Evolutionary conservation across 2,888 invertebrate genomes (phyloP).

Genomic region (Callyntrura guangdongensis): DNA sequence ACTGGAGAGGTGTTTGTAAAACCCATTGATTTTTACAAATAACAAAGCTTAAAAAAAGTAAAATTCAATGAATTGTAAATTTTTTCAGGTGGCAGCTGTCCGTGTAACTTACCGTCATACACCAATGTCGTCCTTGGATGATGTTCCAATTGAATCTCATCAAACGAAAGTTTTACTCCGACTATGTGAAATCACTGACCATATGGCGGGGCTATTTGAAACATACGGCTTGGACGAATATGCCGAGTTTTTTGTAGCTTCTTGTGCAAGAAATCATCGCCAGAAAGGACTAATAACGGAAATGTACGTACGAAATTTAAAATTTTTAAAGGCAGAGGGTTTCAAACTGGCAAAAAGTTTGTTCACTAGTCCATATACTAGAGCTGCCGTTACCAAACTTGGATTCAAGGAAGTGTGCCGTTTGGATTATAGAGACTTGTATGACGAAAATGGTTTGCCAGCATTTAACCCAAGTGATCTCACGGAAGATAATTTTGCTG

Average conservation of each 20-base stretch:
- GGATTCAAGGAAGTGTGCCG: conserved; percentile 81
- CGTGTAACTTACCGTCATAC: conserved; percentile 78
- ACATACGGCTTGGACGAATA: conserved; percentile 71
- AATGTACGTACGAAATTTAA: conserved; percentile 76
- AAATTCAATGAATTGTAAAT: not conserved
- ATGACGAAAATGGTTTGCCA: conserved; percentile 72
- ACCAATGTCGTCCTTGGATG: conserved; percentile 56
- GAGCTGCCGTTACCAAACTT: conserved; percentile 65
- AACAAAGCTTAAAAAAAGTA: not conserved
- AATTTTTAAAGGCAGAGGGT: conserved; percentile 79
- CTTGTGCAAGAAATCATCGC: conserved; percentile 68
- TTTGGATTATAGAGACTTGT: conserved; percentile 74
- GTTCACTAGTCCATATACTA: conserved; percentile 79
- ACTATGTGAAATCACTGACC: conserved; percentile 67
- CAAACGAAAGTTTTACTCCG: conserved; percentile 67
- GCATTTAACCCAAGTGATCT: conserved; percentile 73
- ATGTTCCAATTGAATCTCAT: conserved; percentile 40
- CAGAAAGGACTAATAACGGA: conserved; percentile 74
- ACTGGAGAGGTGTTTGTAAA: conserved; percentile 74
- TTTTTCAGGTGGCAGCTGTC: conserved; percentile 73
- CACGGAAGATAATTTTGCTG: conserved; percentile 77
- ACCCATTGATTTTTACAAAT: not conserved
- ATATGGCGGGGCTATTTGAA: conserved; percentile 75
- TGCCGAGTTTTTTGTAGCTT: conserved; percentile 80
- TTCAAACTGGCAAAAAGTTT: conserved; percentile 80